Conservation (phyloP, 2,113 vertebrate genomes). For the Pomatostomus ruficeps region DNA sequence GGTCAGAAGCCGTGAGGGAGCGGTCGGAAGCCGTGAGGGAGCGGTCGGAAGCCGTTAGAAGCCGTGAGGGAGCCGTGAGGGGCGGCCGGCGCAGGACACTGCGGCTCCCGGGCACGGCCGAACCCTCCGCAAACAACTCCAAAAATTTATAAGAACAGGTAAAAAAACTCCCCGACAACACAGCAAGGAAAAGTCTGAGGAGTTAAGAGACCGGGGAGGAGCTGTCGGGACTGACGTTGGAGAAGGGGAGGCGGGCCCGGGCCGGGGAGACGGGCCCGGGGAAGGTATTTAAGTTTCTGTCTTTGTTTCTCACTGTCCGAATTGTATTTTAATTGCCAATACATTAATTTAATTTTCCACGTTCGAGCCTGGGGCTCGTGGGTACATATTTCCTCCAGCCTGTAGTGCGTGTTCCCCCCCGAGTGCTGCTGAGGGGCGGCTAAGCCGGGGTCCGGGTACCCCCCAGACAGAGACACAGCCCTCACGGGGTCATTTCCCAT, state of each 20-base stretch:
- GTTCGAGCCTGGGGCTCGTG: not conserved
- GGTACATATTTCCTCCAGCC: not conserved
- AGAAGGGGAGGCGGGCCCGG: not conserved
- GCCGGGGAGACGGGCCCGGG: not conserved
- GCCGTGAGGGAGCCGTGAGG: not conserved
- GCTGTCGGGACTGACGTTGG: not conserved
- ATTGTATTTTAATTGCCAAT: not conserved
- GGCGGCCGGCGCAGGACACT: not conserved
- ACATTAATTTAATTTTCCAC: not conserved
- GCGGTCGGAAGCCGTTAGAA: too few relatives aligned
- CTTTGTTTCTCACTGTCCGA: not conserved
- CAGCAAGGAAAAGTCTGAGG: not conserved
- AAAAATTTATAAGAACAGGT: not conserved
- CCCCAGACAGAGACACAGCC: not conserved
- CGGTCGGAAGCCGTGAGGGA: not conserved
- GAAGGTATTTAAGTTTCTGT: not conserved
- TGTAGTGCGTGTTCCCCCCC: not conserved
- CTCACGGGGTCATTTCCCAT: not conserved
- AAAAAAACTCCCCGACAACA: rapidly evolving
- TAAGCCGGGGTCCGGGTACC: not conserved
- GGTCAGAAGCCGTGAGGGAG: not conserved
- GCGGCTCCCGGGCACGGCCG: not conserved
- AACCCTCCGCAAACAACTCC: not conserved
- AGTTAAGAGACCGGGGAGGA: rapidly evolving
- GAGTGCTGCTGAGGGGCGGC: not conserved